phyloP scores from a whole-genome alignment of 2,888 invertebrate genomes.

The Drosophila mercatorum region DNA sequence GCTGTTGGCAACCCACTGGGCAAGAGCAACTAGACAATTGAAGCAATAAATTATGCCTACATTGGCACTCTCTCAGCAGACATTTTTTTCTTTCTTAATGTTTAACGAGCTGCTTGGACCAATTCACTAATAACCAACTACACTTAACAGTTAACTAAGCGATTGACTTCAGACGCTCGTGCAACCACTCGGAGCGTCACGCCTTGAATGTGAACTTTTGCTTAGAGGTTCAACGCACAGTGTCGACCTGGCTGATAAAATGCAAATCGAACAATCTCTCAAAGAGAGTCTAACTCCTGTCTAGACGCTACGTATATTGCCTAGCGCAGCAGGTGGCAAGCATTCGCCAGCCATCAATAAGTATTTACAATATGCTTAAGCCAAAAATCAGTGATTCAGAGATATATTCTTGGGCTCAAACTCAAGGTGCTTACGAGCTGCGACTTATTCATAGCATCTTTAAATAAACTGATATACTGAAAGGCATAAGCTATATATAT shows the following conservation, averaged over 20 bases:
- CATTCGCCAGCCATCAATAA: conserved; percentile 36
- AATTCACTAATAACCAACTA: conserved; percentile 39
- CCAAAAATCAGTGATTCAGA: conserved; percentile 13
- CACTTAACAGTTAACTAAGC: conserved; percentile 15
- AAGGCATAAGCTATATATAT: conserved; percentile 12
- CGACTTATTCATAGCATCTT: too few species aligned
- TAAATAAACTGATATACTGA: too few species aligned
- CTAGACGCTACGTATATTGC: conserved; percentile 55
- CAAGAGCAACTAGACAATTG: conserved; percentile 48
- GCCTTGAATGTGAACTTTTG: conserved; percentile 35
- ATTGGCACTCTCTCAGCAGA: conserved; percentile 32
- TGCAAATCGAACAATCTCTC: conserved; percentile 59
- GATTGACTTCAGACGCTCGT: neutral
- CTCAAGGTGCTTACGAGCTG: conserved; percentile 6
- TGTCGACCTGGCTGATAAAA: conserved; percentile 35
- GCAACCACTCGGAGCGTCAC: conserved; percentile 3
- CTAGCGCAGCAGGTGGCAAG: conserved; percentile 63
- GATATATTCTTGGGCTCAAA: conserved; percentile 1
- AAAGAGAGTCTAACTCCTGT: conserved; percentile 57
- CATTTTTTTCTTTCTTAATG: neutral
- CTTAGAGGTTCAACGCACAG: conserved; percentile 60
- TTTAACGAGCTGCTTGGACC: conserved; percentile 23
- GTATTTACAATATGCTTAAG: conserved; percentile 43
- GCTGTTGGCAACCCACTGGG: conserved; percentile 4
- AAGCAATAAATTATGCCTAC: conserved; percentile 73